Percentiles rank a stretch among this genome's conserved stretches.
Conservation (phyloP, 2,888 invertebrate species). For the Melitaea athalia region DNA sequence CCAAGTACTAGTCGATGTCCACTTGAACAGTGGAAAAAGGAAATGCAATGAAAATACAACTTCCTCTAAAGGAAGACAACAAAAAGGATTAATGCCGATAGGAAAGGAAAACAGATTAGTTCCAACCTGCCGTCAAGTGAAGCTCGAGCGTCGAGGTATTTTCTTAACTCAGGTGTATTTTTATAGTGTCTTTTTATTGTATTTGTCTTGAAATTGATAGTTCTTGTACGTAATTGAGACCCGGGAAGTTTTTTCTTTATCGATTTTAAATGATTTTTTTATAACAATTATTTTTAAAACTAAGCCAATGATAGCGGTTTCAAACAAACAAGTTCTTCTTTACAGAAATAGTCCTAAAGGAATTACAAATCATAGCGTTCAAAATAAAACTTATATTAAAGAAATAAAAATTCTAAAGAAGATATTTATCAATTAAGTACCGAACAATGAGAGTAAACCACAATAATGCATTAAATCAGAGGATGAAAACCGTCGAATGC, state of each 20-base stretch:
- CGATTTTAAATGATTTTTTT: background rate
- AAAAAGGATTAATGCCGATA: conserved; percentile 26
- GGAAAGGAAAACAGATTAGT: conserved; percentile 25
- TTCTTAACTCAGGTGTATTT: conserved; percentile 18
- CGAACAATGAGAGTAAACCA: conserved; percentile 36
- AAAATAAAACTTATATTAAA: conserved; percentile 1
- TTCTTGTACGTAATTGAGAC: conserved; percentile 11
- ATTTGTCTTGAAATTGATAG: conserved; percentile 17
- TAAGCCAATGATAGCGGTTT: too few relatives aligned
- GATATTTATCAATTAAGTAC: conserved; percentile 11
- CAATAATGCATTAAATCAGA: conserved; percentile 46
- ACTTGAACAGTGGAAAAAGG: background rate
- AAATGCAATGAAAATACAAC: conserved; percentile 23
- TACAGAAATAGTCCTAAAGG: too few relatives aligned
- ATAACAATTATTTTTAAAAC: too few relatives aligned
- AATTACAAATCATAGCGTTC: background rate
- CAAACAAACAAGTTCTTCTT: too few relatives aligned
- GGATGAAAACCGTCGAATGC: conserved; percentile 45
- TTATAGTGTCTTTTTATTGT: conserved; percentile 18
- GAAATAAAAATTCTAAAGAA: background rate
- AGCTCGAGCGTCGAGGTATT: conserved; percentile 9
- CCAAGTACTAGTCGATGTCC: conserved; percentile 19
- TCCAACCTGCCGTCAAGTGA: conserved; percentile 13
- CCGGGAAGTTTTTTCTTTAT: background rate
- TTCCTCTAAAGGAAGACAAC: conserved; percentile 17